A percentile compares a stretch with the other conserved stretches of the same genome.
Evolutionary conservation across 2,797 vertebrate species (phyloP).

Genomic region (Alectoris magna): DNA sequence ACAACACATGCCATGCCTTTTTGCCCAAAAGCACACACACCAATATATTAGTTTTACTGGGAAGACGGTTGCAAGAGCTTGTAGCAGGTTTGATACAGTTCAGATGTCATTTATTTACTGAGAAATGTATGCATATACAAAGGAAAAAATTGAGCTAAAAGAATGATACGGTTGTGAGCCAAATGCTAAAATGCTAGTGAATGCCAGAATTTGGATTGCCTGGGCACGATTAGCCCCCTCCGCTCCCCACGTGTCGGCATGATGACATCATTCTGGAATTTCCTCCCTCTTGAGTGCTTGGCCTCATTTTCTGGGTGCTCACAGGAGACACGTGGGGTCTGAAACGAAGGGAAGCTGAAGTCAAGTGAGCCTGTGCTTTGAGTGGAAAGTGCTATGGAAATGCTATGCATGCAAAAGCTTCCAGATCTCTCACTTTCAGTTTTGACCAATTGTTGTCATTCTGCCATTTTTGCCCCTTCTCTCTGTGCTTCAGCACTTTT

Average conservation of each 20-base stretch:
- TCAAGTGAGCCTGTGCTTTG: background rate
- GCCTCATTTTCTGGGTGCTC: slow-evolving; percentile 63
- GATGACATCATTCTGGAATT: slow-evolving; percentile 71
- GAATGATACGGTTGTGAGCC: background rate
- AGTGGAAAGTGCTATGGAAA: slow-evolving; percentile 8
- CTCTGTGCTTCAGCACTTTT: background rate
- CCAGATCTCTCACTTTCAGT: background rate
- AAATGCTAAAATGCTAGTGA: slow-evolving; percentile 51
- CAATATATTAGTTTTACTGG: background rate
- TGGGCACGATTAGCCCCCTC: slow-evolving; percentile 54
- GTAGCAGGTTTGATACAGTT: background rate
- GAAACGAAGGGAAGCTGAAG: slow-evolving; percentile 26
- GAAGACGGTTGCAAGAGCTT: background rate
- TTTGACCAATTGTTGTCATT: background rate
- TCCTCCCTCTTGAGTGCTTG: slow-evolving; percentile 56
- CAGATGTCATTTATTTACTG: slow-evolving; percentile 12
- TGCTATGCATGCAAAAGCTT: accelerated
- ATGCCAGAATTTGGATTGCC: slow-evolving; percentile 56
- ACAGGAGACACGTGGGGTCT: slow-evolving; percentile 52
- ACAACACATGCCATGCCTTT: background rate
- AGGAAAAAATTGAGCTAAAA: slow-evolving; percentile 19
- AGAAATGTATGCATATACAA: background rate
- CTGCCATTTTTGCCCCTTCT: background rate
- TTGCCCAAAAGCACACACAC: background rate
- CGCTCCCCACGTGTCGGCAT: background rate